A percentile compares a stretch with the other conserved stretches of the same genome.
These are phyloP conservation scores for Elysia crispata DNA, from an alignment of 2,888 invertebrate species.

Conservation along the genomic window DNA sequence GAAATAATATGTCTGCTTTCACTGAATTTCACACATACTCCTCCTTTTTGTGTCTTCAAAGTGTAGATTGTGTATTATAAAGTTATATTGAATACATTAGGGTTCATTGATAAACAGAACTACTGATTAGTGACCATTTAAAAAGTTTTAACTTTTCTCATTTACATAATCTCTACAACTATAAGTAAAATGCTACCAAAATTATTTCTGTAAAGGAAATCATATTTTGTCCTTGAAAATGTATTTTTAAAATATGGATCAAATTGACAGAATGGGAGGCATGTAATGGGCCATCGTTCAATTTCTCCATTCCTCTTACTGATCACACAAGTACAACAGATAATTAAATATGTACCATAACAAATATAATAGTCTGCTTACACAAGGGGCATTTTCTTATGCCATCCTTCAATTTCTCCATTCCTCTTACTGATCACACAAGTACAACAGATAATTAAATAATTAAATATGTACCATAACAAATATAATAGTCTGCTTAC, in stretches of 20 bases:
- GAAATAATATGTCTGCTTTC: too few species aligned
- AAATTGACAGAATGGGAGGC: too few species aligned
- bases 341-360: background rate
- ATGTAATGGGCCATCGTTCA: background rate
- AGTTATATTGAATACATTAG: background rate
- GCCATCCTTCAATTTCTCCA: background rate
- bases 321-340: background rate
- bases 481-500: slow-evolving; percentile 44
- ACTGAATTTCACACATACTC: too few species aligned
- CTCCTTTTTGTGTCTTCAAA: too few species aligned
- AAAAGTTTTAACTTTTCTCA: too few species aligned
- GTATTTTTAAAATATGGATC: too few species aligned
- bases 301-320: background rate
- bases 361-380: slow-evolving; percentile 44
- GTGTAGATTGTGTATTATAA: background rate
- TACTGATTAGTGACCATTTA: too few species aligned
- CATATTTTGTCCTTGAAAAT: too few species aligned
- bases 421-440: background rate
- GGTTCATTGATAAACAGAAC: too few species aligned
- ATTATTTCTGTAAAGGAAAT: too few species aligned
- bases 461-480: background rate
- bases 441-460: background rate
- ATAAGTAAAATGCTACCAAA: too few species aligned
- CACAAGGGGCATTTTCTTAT: slow-evolving; percentile 65
- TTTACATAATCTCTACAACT: too few species aligned